Evolutionary conservation across 2,797 vertebrate genomes (phyloP), one percentile per base, ranked within the genome.

Genomic region (Harpagifer antarcticus): DNA sequence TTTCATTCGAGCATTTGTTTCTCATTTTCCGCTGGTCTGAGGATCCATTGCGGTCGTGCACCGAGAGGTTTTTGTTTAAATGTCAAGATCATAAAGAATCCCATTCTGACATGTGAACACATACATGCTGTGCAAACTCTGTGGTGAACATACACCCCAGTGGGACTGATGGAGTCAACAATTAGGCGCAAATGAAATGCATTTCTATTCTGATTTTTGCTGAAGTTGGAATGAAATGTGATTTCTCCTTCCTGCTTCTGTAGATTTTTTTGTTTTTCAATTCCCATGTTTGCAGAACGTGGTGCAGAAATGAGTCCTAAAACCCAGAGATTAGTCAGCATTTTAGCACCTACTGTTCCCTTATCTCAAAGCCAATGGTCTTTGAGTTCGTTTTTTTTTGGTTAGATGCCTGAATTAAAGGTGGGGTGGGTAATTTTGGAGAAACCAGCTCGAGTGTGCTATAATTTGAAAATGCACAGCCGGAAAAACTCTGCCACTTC

Each of bases 1-100:
- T 75, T 75, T 84, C 71, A 71, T 56, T 78, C 3, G 72, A 84
- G 54, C 91, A 93, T 93, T 93, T 92, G 92, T 90, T 93, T 93
- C 83, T 87, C 57, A 87, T 94, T 93, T 91, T 76, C 75, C 33
- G n/a, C 23, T 27, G 70, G 64, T 78, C 76, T 33, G 60, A 64
- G 77, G 86, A 83, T 80, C 73, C 73, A 61, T 23, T 86, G 89
- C 13, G 84, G 86, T 84, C 40, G 16, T 37, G 75, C 85, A 64
- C 62, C 77, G 20, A 67, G 68, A 80, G 79, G 74, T 33, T 60
- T 86, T 87, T 85, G 86, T 89, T 88, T 84, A 72, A 83, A 65
- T 79, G 79, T 86, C 72, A 63, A 76, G 68, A 82, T 72, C 71
- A 67, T 71, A 60, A 85, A 83, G 72, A 82, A 72, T 77, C 65